These are phyloP conservation scores for Thalassarche chlororhynchos DNA, from an alignment of 2,113 vertebrate genomes.

Conservation along the genomic window DNA sequence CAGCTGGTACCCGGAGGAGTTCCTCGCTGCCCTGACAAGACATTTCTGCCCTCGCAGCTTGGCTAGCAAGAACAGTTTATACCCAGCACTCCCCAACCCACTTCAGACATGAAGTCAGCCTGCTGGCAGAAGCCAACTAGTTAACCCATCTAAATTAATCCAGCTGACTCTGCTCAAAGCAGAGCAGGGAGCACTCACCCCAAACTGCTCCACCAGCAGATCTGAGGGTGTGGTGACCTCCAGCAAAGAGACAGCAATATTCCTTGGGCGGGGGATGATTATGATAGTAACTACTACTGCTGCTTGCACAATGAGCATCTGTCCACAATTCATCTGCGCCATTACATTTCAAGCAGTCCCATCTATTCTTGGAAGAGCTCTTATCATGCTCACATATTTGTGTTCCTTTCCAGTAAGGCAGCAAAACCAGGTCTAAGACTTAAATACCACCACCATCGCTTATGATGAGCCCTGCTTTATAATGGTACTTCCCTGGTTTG, in stretches of 20 bases:
- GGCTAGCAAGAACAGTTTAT: background rate
- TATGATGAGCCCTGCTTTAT: background rate
- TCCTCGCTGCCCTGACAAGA: background rate
- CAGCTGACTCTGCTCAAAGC: conserved; percentile 31
- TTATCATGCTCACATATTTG: background rate
- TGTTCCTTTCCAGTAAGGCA: background rate
- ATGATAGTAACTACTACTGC: background rate
- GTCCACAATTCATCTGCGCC: background rate
- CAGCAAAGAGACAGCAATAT: background rate
- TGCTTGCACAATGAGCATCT: background rate
- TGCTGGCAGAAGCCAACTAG: background rate
- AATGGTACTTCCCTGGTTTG: background rate
- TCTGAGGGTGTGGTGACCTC: conserved; percentile 28
- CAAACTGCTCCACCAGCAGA: conserved; percentile 6
- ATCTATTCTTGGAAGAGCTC: background rate
- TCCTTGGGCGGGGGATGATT: background rate
- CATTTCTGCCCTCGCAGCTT: background rate
- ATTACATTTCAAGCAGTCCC: background rate
- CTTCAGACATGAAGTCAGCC: background rate
- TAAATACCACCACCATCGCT: fast-evolving
- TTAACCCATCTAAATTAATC: background rate
- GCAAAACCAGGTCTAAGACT: background rate
- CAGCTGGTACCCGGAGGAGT: background rate
- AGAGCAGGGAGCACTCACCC: background rate
- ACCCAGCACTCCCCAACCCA: background rate